A percentile compares a stretch with the other conserved stretches of the same genome.
These are phyloP conservation scores for Amblyraja radiata DNA, from an alignment of 2,797 vertebrate species.

Conservation along the genomic window DNA sequence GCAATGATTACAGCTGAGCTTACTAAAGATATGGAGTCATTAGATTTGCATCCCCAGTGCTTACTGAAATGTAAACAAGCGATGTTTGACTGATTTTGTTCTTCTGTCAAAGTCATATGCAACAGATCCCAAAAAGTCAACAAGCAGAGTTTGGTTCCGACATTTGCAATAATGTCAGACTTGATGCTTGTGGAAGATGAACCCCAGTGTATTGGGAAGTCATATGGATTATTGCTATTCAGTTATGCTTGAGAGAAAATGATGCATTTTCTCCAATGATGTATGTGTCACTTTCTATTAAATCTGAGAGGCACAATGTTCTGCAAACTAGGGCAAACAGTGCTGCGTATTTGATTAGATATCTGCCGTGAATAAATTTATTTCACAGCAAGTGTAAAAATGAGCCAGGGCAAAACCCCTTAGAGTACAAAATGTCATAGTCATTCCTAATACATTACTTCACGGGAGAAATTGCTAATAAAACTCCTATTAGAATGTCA, in stretches of 20 bases:
- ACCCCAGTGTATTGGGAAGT: conserved; percentile 42
- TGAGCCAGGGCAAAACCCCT: conserved; percentile 62
- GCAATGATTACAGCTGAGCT: neutral
- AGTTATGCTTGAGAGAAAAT: conserved; percentile 50
- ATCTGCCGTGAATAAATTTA: conserved; percentile 67
- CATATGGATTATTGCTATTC: conserved; percentile 46
- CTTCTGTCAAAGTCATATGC: conserved; percentile 13
- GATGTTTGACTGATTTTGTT: neutral
- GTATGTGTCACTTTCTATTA: conserved; percentile 62
- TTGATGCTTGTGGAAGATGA: conserved; percentile 33
- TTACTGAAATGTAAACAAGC: neutral
- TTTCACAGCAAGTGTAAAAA: conserved; percentile 59
- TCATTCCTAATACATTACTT: conserved; percentile 74
- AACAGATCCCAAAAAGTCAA: conserved; percentile 36
- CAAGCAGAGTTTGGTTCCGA: conserved; percentile 39
- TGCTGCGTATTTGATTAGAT: conserved; percentile 62
- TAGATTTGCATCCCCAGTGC: neutral
- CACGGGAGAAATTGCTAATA: conserved; percentile 68
- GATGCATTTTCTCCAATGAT: conserved; percentile 57
- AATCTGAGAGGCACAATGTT: conserved; percentile 59
- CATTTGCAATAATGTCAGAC: conserved; percentile 30
- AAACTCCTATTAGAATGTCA: conserved; percentile 81
- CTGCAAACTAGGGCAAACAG: conserved; percentile 59
- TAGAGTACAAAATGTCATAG: conserved; percentile 76
- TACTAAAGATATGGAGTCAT: neutral